phyloP scores from a whole-genome alignment of 2,888 invertebrate genomes.

The Cylindroiulus punctatus region DNA sequence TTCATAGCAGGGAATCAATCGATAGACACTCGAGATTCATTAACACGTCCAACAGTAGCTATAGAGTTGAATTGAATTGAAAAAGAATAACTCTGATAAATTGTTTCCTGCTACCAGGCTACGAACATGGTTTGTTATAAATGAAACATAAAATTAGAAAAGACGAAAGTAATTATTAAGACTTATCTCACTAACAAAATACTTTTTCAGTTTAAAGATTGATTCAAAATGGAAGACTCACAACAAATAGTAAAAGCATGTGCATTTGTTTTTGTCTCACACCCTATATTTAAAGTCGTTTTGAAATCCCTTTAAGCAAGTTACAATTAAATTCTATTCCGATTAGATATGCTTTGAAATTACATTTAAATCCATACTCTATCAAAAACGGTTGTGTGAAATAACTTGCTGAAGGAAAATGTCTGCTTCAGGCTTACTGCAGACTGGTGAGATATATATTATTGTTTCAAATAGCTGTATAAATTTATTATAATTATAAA shows the following conservation, averaged over 20 bases:
- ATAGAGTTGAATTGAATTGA: too few species aligned
- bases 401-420: too few species aligned
- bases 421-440: too few species aligned
- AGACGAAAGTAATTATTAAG: not conserved
- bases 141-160: too few species aligned
- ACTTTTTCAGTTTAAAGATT: not conserved
- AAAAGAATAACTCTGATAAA: too few species aligned
- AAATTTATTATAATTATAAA: too few species aligned
- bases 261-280: not conserved
- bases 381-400: not conserved
- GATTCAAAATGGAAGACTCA: too few species aligned
- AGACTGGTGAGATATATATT: too few species aligned
- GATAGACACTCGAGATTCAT: not conserved
- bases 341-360: not conserved
- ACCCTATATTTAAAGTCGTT: not conserved
- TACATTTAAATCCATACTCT: not conserved
- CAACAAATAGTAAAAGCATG: not conserved
- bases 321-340: not conserved
- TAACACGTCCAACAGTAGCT: not conserved
- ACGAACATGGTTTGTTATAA: too few species aligned
- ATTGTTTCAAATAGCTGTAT: too few species aligned
- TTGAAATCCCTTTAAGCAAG: not conserved
- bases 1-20: not conserved
- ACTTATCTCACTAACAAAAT: not conserved
- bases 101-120: too few species aligned